Evolutionary conservation across 2,888 invertebrate genomes (phyloP).

Genomic region (Apotomis turbidana): DNA sequence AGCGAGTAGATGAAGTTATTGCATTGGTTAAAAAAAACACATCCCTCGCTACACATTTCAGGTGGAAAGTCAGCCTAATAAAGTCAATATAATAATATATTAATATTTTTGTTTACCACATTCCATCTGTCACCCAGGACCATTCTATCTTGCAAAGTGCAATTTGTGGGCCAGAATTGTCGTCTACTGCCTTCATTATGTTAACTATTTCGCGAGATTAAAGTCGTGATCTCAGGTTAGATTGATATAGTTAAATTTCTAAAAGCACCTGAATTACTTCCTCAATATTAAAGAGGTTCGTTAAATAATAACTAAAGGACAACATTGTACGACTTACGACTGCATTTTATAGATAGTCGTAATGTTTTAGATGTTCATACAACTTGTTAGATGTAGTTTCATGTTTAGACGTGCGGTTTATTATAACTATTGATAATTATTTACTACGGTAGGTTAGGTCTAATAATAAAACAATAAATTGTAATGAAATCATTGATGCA

Average conservation of each 20-base stretch:
- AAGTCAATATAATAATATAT: too few relatives aligned
- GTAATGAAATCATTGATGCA: too few relatives aligned
- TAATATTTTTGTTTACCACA: not conserved
- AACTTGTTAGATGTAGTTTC: not conserved
- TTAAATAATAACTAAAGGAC: slow-evolving; percentile 17
- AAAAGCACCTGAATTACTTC: slow-evolving; percentile 35
- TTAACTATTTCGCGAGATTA: slow-evolving; percentile 13
- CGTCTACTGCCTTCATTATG: slow-evolving; percentile 9
- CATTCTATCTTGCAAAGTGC: not conserved
- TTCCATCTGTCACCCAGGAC: not conserved
- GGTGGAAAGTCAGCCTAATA: too few relatives aligned
- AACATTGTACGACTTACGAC: not conserved
- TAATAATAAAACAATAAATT: too few relatives aligned
- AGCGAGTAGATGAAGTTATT: too few relatives aligned
- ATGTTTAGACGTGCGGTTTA: not conserved
- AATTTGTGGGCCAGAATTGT: slow-evolving; percentile 11
- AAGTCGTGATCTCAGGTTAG: slow-evolving; percentile 32
- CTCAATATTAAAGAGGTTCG: slow-evolving; percentile 20
- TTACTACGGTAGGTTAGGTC: too few relatives aligned
- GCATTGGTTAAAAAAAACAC: too few relatives aligned
- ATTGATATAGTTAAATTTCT: not conserved
- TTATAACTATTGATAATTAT: too few relatives aligned
- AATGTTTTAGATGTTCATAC: not conserved
- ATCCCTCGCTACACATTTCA: too few relatives aligned
- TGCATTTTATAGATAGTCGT: not conserved